Conservation (phyloP, 2,797 vertebrate genomes). For the Muscicapa comitata region DNA sequence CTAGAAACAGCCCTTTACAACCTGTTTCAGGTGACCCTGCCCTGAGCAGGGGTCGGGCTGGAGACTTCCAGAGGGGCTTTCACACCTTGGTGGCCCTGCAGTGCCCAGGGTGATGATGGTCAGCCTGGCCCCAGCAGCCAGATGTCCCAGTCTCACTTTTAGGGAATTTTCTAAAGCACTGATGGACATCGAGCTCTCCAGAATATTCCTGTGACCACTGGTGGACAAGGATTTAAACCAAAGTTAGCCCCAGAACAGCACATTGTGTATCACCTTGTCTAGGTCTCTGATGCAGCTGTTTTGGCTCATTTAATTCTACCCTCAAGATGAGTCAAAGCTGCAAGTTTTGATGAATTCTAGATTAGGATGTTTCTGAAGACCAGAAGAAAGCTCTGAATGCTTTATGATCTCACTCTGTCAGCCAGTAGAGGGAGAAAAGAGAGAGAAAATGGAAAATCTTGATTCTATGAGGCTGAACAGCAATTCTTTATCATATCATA, state of each 20-base stretch:
- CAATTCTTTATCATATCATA: neutral
- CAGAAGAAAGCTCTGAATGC: neutral
- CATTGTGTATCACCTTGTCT: accelerated
- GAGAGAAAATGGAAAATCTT: neutral
- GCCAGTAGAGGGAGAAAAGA: constrained; percentile 43
- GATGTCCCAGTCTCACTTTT: neutral
- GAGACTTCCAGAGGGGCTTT: neutral
- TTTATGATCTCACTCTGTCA: neutral
- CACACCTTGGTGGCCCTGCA: neutral
- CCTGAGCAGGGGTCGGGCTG: neutral
- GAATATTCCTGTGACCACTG: neutral
- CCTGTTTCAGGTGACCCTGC: neutral
- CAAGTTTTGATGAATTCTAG: neutral
- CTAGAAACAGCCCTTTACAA: neutral
- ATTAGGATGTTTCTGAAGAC: neutral
- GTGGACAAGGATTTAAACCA: neutral
- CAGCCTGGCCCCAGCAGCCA: neutral
- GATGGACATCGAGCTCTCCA: accelerated
- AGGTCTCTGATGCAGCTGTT: neutral
- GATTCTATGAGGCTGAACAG: neutral
- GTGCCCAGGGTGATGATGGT: neutral
- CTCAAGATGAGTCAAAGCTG: neutral
- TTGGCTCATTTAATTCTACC: neutral
- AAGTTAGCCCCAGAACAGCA: neutral
- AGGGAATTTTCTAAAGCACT: neutral